Evolutionary conservation across 2,797 vertebrate species (phyloP).

Genomic region (Pelochelys cantorii): DNA sequence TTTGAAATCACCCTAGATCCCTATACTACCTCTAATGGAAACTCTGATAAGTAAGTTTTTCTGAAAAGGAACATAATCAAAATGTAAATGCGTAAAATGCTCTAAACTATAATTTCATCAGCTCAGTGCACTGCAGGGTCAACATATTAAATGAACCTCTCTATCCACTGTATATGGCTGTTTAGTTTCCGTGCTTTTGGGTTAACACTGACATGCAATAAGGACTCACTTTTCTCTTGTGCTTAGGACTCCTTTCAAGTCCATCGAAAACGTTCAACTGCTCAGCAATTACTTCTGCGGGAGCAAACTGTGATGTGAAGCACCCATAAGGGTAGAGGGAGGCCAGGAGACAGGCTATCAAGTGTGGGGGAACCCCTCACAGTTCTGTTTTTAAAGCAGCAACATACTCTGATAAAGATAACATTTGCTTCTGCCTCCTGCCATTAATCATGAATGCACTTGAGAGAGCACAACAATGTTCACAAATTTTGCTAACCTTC

Average conservation of each 20-base stretch:
- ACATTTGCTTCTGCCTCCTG: neutral
- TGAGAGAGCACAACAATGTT: neutral
- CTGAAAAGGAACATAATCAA: neutral
- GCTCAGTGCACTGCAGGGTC: neutral
- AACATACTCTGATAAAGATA: neutral
- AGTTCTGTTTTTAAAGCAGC: neutral
- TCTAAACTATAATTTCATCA: neutral
- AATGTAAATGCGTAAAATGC: neutral
- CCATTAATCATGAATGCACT: neutral
- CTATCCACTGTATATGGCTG: neutral
- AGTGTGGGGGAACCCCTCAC: too few relatives aligned
- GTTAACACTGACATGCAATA: neutral
- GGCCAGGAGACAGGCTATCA: too few relatives aligned
- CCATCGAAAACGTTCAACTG: fast-evolving
- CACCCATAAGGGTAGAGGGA: fast-evolving
- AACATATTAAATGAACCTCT: neutral
- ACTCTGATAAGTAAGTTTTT: neutral
- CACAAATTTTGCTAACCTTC: neutral
- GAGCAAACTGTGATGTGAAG: fast-evolving
- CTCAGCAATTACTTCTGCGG: neutral
- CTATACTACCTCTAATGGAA: neutral
- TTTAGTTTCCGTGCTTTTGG: neutral
- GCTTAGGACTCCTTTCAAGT: neutral
- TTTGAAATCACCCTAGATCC: neutral
- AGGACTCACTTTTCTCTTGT: neutral